Percentiles rank a stretch among this genome's conserved stretches.
Evolutionary conservation across 2,797 vertebrate species (phyloP).

Genomic region (Enteromius argenteus): DNA sequence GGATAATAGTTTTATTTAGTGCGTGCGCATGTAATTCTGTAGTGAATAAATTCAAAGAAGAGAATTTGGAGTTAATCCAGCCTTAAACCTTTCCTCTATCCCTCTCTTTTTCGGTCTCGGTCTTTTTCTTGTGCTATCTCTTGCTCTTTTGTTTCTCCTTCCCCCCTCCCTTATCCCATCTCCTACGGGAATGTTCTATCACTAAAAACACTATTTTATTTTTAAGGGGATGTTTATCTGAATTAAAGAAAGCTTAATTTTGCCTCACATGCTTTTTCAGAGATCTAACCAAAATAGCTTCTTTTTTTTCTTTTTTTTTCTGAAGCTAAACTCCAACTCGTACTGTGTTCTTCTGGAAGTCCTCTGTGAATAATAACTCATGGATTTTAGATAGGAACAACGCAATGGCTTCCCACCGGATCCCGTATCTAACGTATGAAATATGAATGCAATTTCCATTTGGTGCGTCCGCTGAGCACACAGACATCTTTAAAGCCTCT

Average conservation of each 20-base stretch:
- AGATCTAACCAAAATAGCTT: constrained; percentile 38
- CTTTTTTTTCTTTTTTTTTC: not conserved
- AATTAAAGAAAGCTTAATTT: constrained; percentile 46
- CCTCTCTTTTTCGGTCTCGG: constrained; percentile 59
- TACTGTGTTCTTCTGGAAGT: constrained; percentile 4
- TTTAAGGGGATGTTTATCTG: constrained; percentile 44
- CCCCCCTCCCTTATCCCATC: constrained; percentile 23
- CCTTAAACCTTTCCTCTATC: constrained; percentile 42
- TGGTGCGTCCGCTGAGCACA: constrained; percentile 3
- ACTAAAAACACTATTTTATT: constrained; percentile 8
- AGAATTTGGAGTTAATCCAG: constrained; percentile 50
- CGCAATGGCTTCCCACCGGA: constrained; percentile 20
- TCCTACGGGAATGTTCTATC: constrained; percentile 32
- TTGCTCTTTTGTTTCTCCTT: constrained; percentile 60
- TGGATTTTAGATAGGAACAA: constrained; percentile 42
- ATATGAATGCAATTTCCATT: constrained; percentile 45
- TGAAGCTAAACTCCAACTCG: constrained; percentile 25
- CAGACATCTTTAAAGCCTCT: constrained; percentile 24
- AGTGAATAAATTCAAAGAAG: constrained; percentile 41
- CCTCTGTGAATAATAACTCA: constrained; percentile 38
- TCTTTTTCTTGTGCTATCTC: constrained; percentile 65
- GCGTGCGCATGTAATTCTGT: constrained; percentile 43
- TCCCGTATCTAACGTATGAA: constrained; percentile 40
- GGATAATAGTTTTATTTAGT: constrained; percentile 53
- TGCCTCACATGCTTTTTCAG: not conserved